Conservation (phyloP, 2,888 invertebrate genomes). For the Agapostemon virescens region DNA sequence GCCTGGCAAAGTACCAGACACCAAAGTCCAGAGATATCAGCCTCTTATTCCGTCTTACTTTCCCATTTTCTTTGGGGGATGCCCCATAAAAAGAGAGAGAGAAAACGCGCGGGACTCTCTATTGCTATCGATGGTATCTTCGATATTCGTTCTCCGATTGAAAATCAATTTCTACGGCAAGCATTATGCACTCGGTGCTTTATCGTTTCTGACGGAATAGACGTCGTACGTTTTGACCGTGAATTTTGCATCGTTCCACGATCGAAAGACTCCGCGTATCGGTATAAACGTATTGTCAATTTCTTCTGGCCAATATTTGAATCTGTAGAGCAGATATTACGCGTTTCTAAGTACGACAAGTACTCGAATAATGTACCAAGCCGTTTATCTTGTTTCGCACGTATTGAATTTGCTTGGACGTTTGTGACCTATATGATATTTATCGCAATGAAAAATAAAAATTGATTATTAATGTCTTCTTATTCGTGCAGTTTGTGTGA, state of each 20-base stretch:
- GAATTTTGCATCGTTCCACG: conserved; percentile 28
- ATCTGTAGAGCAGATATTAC: neutral
- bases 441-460: too few species aligned
- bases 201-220: conserved; percentile 25
- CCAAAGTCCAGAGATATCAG: conserved; percentile 50
- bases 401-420: neutral
- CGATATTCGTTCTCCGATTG: conserved; percentile 53
- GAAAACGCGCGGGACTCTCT: neutral
- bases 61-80: conserved; percentile 45
- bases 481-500: neutral
- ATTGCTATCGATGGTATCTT: conserved; percentile 50
- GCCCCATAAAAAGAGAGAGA: conserved; percentile 19
- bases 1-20: conserved; percentile 54
- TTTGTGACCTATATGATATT: too few species aligned
- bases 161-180: conserved; percentile 44
- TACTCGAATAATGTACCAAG: neutral
- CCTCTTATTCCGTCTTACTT: conserved; percentile 43
- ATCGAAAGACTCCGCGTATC: neutral
- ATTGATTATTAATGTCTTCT: too few species aligned
- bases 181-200: conserved; percentile 39
- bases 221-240: neutral
- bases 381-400: neutral
- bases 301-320: neutral
- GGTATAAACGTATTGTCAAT: conserved; percentile 9
- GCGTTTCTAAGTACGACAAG: neutral